Percentiles rank a stretch among this genome's conserved stretches.
phyloP scores from a whole-genome alignment of 1,140 invertebrate genomes.

The Zaprionus taronus region DNA sequence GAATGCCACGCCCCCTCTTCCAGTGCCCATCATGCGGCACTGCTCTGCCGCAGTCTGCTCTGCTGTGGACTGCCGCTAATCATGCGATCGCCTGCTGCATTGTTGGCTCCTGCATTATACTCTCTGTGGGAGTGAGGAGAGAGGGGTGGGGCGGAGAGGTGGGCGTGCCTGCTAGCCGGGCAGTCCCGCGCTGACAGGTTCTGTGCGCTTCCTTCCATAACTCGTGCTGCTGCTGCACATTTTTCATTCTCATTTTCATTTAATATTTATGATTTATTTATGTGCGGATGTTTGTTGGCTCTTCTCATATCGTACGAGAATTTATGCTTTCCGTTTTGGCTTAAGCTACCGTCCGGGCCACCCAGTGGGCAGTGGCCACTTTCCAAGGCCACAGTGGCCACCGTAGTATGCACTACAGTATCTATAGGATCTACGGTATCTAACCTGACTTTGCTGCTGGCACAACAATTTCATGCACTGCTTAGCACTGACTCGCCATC shows the following conservation, averaged over 20 bases:
- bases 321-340: constrained; percentile 81
- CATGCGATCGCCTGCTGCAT: constrained; percentile 73
- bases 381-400: constrained; percentile 3
- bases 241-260: constrained; percentile 78
- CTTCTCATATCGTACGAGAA: constrained; percentile 75
- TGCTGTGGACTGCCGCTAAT: constrained; percentile 67
- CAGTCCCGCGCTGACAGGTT: constrained; percentile 69
- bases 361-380: background rate
- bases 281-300: constrained; percentile 80
- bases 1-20: constrained; percentile 17
- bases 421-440: constrained; percentile 19
- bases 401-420: background rate
- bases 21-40: background rate
- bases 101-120: constrained; percentile 67
- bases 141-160: background rate
- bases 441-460: constrained; percentile 54
- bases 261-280: constrained; percentile 83
- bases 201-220: constrained; percentile 69
- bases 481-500: constrained; percentile 33
- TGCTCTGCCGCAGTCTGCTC: background rate
- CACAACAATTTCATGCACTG: constrained; percentile 78
- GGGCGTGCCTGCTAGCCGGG: background rate
- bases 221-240: constrained; percentile 55
- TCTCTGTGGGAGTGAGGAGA: background rate
- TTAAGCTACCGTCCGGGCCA: constrained; percentile 32